Evolutionary conservation across 2,888 invertebrate genomes (phyloP), one percentile per base, ranked within the genome.

Genomic region (Caradrina kadenii): DNA sequence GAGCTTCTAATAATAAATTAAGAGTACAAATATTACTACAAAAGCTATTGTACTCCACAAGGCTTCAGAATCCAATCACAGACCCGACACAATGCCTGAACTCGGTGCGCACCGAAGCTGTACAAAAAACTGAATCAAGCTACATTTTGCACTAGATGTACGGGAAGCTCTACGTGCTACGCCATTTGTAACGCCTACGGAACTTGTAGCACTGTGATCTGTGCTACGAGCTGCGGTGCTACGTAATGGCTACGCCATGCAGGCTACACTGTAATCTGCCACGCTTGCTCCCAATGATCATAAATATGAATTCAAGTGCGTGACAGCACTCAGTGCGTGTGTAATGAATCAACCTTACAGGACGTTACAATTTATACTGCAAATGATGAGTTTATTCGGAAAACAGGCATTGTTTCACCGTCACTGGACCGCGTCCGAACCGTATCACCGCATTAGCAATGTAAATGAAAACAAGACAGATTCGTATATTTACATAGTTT

Each of bases 401-500:
- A 74, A 77, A 73, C 81, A 60, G 69, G 70, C 73, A 73, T 82
- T 83, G 81, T 79, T 68, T 69, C 52, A 42, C 58, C 58, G 52
- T 70, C 70, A 72, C 50, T 26, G 66, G 55, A 56, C 66, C 56
- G 64, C 56, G 81, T 66, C 73, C 69, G 73, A 39, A 35, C 70
- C 63, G 70, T 69, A 63, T 76, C 70, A 74, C 74, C 71, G 56
- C 69, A 82, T 84, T 86, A 82, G 80, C 84, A 86, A 76, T 82
- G 78, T 79, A 86, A 84, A 84, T 86, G 76, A 70, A 70, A 69
- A 80, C 77, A 85, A 81, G 76, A 79, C 62, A 62, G 63, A 83
- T 78, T 76, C 64, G 53, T 63, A 69, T 45, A 85, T 84, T 84
- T 73, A 75, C 84, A 84, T 84, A 86, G 74, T 86, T 82, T 79